A percentile compares a stretch with the other conserved stretches of the same genome.
Evolutionary conservation across 1,140 invertebrate species (phyloP).

Genomic region (Lethocerus indicus): DNA sequence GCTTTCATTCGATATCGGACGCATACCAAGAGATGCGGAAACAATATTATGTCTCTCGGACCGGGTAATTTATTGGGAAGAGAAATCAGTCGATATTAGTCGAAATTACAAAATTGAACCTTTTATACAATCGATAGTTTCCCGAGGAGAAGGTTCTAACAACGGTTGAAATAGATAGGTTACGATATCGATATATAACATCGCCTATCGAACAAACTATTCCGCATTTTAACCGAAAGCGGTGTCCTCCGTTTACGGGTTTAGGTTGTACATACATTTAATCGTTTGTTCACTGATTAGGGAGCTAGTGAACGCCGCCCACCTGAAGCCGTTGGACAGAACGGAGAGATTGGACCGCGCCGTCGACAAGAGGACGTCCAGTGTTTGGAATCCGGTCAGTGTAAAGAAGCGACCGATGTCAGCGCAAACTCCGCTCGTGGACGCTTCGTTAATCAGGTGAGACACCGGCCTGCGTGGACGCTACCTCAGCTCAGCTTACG

Average conservation of each 20-base stretch:
- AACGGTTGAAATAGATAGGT: not conserved
- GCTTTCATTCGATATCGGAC: too few species aligned
- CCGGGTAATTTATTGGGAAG: too few species aligned
- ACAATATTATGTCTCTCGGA: too few species aligned
- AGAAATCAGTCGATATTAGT: too few species aligned
- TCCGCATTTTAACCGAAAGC: not conserved
- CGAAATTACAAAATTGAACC: too few species aligned
- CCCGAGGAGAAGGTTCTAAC: not conserved
- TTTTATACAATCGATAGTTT: not conserved
- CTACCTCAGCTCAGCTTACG: too few species aligned
- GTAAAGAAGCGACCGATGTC: too few species aligned
- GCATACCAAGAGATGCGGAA: too few species aligned
- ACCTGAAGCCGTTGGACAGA: conserved; percentile 9
- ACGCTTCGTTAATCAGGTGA: too few species aligned
- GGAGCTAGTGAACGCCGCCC: conserved; percentile 8
- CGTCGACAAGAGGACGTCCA: not conserved
- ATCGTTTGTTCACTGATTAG: too few species aligned
- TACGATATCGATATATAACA: not conserved
- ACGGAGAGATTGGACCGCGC: not conserved
- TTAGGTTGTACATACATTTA: not conserved
- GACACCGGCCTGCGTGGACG: too few species aligned
- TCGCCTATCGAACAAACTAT: not conserved
- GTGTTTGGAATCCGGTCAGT: conserved; percentile 9
- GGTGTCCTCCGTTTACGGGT: not conserved
- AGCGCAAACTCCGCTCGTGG: too few species aligned